Evolutionary conservation across 2,888 invertebrate genomes (phyloP), one percentile per base, ranked within the genome.

Genomic region (Melolontha melolontha): DNA sequence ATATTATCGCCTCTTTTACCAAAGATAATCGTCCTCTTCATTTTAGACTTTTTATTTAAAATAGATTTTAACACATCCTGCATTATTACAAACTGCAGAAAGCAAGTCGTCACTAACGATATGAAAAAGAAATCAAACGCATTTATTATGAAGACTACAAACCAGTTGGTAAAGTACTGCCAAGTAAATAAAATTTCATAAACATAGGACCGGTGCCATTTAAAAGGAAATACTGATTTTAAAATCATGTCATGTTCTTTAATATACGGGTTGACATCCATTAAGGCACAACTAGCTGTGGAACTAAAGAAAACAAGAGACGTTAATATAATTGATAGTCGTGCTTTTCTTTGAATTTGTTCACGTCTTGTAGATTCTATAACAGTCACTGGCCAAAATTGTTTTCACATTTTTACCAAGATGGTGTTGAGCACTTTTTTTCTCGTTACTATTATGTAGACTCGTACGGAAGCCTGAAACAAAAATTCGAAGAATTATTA

Each of bases 151-250:
- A 66, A 69, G 2, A 69, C 34, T 4, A 63, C 55, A 22, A 42
- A 69, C 69, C 69, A 50, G 42, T 73, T 70, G 11, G 54, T 50
- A 34, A 71, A 57, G 12, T 70, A 64, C 55, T 75, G 73, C 57
- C 69, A 49, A 8, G 68, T 39, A 29, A 72, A 75, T 8, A 73
- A 34, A 5, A 71, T 57, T 65, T 75, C 75, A 40, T 73, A 75
- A 2, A 68, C 10, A 5, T 68, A 71, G n/a, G 68, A 52, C 17
- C 17, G 7, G 11, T 63, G 42, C 69, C 69, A 71, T 14, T 68
- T 40, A 41, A 73, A 73, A 1, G 73, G 73, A 64, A 66, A 73
- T 44, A 66, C 70, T 0, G 72, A 72, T 40, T 63, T 51, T 8
- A 73, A 71, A 11, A 69, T 27, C 51, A 69, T 62, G 0, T 40